Base-by-base conservation (phyloP, 2,888 invertebrate genomes). In the Tridacna gigas region DNA sequence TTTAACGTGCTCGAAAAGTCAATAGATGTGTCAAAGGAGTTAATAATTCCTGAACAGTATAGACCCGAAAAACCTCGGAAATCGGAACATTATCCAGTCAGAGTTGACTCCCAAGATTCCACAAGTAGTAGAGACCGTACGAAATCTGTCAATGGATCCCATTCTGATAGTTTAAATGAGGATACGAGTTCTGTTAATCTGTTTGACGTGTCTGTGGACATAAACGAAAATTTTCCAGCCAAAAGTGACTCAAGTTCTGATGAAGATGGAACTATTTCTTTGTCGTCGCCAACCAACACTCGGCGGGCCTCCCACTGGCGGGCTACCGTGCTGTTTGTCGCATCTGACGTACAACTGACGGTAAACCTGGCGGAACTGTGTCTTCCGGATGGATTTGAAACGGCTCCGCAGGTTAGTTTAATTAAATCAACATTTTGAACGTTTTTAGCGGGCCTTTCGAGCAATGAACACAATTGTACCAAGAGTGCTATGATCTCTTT, bases 311-410 rank as follows among this genome's bases (percentile, higher is more conserved):
- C 90, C 5, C 82, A 84, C 28, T 91, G 91, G 91, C 89, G 90
- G 76, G 89, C 91, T 5, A 89, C 89, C 22, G 85, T 91, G 45
- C 71, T 91, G 45, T 91, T 91, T 86, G 79, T 91, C 63, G 91
- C 91, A 4, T 90, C 90, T 13, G 91, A 91, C 67, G 88, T 91
- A 18, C 89, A 90, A 60, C 69, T 91, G 73, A 89, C 89, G 67
- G 85, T 91, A 15, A 89, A 91, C 74, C 78, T 91, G 63, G 91
- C 91, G 0, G 86, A 90, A 48, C 86, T 90, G 22, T 83, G 87
- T 69, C 89, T 86, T 0, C 86, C 86, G 7, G 88, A 89, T n/a
- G 89, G 84, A 22, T 89, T 60, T 73, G 82, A 86, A 73, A 76
- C 77, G 0, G 86, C 80, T 9, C 90, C 89, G n/a, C 37, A 69